These are phyloP conservation scores for Silurus glanis DNA, from an alignment of 2,113 vertebrate species.

Conservation along the genomic window DNA sequence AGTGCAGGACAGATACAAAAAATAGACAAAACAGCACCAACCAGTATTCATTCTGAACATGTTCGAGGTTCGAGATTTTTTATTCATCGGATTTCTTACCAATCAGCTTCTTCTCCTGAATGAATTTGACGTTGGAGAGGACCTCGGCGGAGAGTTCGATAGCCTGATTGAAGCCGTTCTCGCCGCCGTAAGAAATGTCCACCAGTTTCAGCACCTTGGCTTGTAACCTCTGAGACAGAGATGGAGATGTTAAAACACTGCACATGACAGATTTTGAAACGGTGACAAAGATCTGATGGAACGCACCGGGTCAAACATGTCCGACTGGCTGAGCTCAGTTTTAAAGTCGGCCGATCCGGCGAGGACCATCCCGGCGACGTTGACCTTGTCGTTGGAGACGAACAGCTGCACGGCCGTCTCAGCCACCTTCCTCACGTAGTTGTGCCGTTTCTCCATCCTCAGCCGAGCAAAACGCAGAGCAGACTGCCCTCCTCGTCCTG, in stretches of 20 bases:
- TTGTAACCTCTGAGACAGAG: constrained; percentile 85
- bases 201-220: constrained; percentile 99
- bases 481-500: constrained; percentile 97
- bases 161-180: constrained; percentile 99
- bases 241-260: background rate
- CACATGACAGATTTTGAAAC: background rate
- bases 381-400: constrained; percentile 98
- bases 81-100: constrained; percentile 65
- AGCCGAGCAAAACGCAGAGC: constrained; percentile 96
- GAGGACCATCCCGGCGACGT: constrained; percentile 95
- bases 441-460: constrained; percentile 98
- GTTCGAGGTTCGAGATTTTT: too few species aligned
- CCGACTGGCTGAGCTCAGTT: constrained; percentile 97
- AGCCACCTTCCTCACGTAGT: constrained; percentile 98
- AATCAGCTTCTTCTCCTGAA: constrained; percentile 99
- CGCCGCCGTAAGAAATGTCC: constrained; percentile 98
- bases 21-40: too few species aligned
- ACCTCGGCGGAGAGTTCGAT: constrained; percentile 98
- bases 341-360: constrained; percentile 99
- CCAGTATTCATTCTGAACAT: too few species aligned
- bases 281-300: too few species aligned
- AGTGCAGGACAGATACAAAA: too few species aligned
- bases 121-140: constrained; percentile 99
- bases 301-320: constrained; percentile 99
- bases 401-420: constrained; percentile 98